Conservation (phyloP, 2,113 vertebrate genomes). For the Semicossyphus pulcher region DNA sequence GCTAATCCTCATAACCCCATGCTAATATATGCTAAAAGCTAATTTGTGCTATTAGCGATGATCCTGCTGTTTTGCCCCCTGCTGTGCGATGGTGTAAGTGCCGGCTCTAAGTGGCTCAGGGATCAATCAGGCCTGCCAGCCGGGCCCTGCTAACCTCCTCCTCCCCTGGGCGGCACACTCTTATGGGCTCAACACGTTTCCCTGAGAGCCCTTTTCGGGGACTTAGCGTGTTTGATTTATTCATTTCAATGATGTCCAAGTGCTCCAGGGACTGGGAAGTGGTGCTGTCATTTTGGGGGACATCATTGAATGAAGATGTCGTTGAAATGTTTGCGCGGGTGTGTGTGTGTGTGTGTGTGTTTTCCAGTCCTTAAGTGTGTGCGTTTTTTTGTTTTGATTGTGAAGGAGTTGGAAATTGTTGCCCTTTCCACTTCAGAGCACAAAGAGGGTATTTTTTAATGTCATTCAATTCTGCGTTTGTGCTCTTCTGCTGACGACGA, state of each 20-base stretch:
- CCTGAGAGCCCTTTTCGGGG: conserved; percentile 47
- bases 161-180: conserved; percentile 42
- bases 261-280: conserved; percentile 20
- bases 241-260: conserved; percentile 43
- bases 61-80: not conserved
- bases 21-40: not conserved
- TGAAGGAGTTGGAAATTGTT: not conserved
- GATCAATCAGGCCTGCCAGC: conserved; percentile 54
- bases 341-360: not conserved
- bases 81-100: conserved; percentile 31
- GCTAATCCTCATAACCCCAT: not conserved
- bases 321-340: not conserved
- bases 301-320: not conserved
- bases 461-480: not conserved
- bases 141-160: conserved; percentile 6
- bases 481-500: no score
- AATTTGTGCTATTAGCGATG: conserved; percentile 1
- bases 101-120: conserved; percentile 48
- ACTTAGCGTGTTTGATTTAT: conserved; percentile 54
- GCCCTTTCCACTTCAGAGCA: not conserved
- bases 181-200: conserved; percentile 55
- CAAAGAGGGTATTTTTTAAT: not conserved
- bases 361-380: not conserved
- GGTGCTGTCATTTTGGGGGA: conserved; percentile 14
- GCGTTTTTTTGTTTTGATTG: not conserved